Percentiles rank a stretch among this genome's conserved stretches.
phyloP scores from a whole-genome alignment of 2,113 vertebrate genomes.

The Trogon surrucura region DNA sequence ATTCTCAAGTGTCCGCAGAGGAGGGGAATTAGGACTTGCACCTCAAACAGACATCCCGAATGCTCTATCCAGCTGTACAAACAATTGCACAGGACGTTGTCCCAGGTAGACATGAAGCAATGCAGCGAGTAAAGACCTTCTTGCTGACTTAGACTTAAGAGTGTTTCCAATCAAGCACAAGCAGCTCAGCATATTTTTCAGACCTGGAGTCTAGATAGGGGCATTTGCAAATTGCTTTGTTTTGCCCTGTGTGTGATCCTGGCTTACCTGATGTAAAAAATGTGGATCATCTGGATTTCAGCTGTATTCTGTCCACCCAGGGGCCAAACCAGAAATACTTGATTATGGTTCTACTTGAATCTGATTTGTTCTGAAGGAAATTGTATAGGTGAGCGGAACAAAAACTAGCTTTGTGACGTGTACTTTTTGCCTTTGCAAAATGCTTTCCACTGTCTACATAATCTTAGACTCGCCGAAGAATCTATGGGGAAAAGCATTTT shows the following conservation, averaged over 20 bases:
- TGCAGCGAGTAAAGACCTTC: not conserved
- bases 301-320: not conserved
- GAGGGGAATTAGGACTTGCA: not conserved
- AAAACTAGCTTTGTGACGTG: not conserved
- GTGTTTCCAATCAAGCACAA: not conserved
- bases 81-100: not conserved
- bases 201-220: not conserved
- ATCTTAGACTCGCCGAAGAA: not conserved
- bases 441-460: not conserved
- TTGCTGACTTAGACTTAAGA: not conserved
- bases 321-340: slow-evolving; percentile 46
- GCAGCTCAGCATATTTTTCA: slow-evolving; percentile 19
- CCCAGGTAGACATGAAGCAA: slow-evolving; percentile 20
- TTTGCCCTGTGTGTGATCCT: not conserved
- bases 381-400: not conserved
- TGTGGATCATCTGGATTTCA: slow-evolving; percentile 35
- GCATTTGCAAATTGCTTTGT: slow-evolving; percentile 2
- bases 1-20: not conserved
- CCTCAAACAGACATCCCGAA: slow-evolving; percentile 1
- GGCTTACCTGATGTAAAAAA: slow-evolving; percentile 22
- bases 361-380: not conserved
- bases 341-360: not conserved
- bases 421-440: not conserved
- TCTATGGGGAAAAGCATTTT: not conserved
- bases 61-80: slow-evolving; percentile 15